phyloP scores from a whole-genome alignment of 2,888 invertebrate species.

The Drosophila imparisetae region DNA sequence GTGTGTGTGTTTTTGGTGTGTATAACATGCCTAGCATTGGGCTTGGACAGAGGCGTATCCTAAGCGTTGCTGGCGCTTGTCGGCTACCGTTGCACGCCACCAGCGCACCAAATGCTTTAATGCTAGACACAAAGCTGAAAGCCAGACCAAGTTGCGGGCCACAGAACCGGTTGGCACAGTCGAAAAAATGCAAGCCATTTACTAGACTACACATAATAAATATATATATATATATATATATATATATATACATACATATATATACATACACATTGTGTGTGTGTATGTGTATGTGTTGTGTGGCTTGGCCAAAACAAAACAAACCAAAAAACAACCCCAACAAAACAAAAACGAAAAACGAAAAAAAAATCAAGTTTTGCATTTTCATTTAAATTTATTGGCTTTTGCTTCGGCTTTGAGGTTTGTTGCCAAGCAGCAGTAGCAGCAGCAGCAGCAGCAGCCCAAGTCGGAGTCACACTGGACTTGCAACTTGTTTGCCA shows the following conservation, averaged over 20 bases:
- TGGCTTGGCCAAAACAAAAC: slow-evolving; percentile 1
- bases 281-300: not conserved
- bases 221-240: not conserved
- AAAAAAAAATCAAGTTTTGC: slow-evolving; percentile 78
- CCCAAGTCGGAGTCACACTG: not conserved
- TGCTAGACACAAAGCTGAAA: slow-evolving; percentile 22
- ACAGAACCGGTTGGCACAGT: slow-evolving; percentile 43
- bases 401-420: slow-evolving; percentile 41
- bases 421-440: slow-evolving; percentile 44
- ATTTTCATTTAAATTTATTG: slow-evolving; percentile 76
- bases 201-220: slow-evolving; percentile 2
- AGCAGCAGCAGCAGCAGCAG: slow-evolving; percentile 22
- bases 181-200: slow-evolving; percentile 31
- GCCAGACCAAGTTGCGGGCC: slow-evolving; percentile 15
- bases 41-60: slow-evolving; percentile 36
- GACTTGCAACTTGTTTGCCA: slow-evolving; percentile 71
- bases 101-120: slow-evolving; percentile 12
- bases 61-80: slow-evolving; percentile 67
- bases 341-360: not conserved
- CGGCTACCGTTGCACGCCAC: slow-evolving; percentile 74
- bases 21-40: slow-evolving; percentile 58
- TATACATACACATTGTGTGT: not conserved
- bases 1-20: slow-evolving; percentile 24
- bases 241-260: not conserved
- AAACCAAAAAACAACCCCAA: slow-evolving; percentile 44